These are phyloP conservation scores for Halictus ligatus DNA, from an alignment of 2,888 invertebrate species.

Conservation along the genomic window DNA sequence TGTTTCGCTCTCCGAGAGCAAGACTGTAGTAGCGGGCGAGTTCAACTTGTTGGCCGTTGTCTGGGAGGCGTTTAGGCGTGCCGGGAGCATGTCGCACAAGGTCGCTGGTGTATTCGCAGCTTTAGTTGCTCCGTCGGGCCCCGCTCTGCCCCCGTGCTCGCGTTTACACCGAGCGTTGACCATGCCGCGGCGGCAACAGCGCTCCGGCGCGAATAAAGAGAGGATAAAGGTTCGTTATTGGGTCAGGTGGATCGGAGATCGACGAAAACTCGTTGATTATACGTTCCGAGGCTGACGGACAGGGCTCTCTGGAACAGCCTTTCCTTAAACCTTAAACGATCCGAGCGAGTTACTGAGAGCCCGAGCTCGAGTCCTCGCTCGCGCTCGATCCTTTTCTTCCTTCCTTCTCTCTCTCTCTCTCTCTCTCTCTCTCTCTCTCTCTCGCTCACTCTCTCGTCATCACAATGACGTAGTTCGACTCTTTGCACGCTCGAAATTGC, in stretches of 20 bases:
- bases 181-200: background rate
- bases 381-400: background rate
- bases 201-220: background rate
- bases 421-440: no score
- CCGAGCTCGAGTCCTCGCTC: background rate
- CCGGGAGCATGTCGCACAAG: background rate
- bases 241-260: constrained; percentile 27
- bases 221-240: constrained; percentile 23
- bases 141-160: background rate
- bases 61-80: background rate
- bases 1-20: background rate
- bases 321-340: constrained; percentile 23
- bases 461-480: constrained; percentile 13
- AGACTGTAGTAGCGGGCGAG: background rate
- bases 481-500: constrained; percentile 52
- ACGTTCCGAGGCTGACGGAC: constrained; percentile 9
- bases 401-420: background rate
- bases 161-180: no score
- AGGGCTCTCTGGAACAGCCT: background rate
- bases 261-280: constrained; percentile 40
- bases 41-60: background rate
- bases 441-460: background rate
- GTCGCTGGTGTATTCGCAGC: background rate
- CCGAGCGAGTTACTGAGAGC: background rate
- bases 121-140: background rate